phyloP scores from a whole-genome alignment of 2,888 invertebrate species.

The Syrista parreyssii region DNA sequence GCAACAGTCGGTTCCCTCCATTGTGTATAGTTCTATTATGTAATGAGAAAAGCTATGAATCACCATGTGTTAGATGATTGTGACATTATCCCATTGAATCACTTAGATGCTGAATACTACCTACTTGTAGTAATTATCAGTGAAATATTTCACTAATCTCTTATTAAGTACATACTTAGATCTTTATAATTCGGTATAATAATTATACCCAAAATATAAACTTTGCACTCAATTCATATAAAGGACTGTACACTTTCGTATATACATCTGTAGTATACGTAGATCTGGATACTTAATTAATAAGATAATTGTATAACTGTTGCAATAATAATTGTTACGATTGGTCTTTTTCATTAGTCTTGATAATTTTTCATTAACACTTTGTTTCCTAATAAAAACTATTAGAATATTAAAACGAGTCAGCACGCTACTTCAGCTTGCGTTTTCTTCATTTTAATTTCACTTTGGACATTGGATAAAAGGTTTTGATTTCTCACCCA shows the following conservation, averaged over 20 bases:
- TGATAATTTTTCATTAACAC: no score
- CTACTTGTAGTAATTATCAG: neutral
- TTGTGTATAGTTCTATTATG: neutral
- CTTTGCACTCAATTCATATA: neutral
- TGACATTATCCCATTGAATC: neutral
- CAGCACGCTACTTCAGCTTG: neutral
- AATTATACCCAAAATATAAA: neutral
- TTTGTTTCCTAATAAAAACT: no score
- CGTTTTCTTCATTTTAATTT: neutral
- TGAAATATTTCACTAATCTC: neutral
- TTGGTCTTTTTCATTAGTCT: no score
- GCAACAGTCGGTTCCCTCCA: neutral
- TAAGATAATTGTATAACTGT: neutral
- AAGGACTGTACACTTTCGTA: neutral
- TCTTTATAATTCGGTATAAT: neutral
- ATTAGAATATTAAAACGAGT: neutral
- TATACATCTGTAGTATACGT: neutral
- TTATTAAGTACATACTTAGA: neutral
- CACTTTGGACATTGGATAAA: neutral
- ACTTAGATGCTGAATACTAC: neutral
- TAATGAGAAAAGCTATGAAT: neutral
- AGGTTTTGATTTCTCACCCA: constrained; percentile 19
- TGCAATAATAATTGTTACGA: no score
- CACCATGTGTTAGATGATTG: neutral
- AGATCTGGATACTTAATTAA: neutral